These are phyloP conservation scores for Chymomyza caudatula DNA, from an alignment of 2,888 invertebrate genomes.

Conservation along the genomic window DNA sequence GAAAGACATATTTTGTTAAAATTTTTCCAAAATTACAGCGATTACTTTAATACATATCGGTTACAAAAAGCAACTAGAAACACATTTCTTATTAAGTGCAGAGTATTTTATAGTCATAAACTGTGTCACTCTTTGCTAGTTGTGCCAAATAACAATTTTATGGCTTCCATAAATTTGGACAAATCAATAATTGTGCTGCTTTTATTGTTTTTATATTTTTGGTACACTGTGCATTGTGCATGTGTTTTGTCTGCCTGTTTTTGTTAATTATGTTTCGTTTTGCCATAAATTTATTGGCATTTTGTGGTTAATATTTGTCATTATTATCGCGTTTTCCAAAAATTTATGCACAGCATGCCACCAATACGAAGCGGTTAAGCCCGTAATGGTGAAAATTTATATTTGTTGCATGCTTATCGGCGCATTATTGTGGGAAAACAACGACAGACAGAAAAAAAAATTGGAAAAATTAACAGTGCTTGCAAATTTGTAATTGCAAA, in stretches of 20 bases:
- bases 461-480: conserved; percentile 19
- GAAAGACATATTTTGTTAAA: too few species aligned
- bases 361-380: conserved; percentile 2
- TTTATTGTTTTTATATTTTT: conserved; percentile 16
- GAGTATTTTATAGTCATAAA: not conserved
- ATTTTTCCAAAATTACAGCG: too few species aligned
- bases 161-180: not conserved
- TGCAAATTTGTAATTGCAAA: conserved; percentile 57
- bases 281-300: conserved; percentile 52
- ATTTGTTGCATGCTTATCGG: conserved; percentile 57
- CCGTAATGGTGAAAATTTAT: conserved; percentile 31
- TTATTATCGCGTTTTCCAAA: conserved; percentile 34
- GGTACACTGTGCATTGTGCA: conserved; percentile 28
- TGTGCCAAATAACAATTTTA: too few species aligned
- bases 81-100: too few species aligned
- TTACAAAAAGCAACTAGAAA: too few species aligned
- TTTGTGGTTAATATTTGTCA: conserved; percentile 59
- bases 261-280: conserved; percentile 57
- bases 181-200: not conserved
- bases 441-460: not conserved
- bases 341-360: not conserved
- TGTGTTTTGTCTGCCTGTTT: conserved; percentile 35
- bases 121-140: too few species aligned
- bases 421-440: conserved; percentile 11
- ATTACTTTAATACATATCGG: too few species aligned